phyloP scores from a whole-genome alignment of 1,140 invertebrate species.

The Diorhabda elongata region DNA sequence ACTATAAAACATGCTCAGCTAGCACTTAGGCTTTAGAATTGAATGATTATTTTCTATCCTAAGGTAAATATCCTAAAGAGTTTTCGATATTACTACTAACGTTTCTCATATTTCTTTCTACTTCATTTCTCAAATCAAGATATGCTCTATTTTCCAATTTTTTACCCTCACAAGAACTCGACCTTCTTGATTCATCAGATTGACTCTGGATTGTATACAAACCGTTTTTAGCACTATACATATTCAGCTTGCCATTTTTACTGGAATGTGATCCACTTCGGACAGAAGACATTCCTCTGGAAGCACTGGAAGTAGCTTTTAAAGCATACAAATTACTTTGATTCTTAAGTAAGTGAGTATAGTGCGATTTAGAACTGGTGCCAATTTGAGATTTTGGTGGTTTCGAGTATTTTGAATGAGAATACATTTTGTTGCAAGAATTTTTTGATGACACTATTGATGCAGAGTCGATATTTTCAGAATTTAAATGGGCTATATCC shows the following conservation, averaged over 20 bases:
- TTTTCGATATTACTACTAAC: constrained; percentile 48
- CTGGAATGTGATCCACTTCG: constrained; percentile 10
- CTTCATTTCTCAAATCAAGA: constrained; percentile 15
- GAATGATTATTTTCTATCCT: too few species aligned
- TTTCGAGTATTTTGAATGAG: constrained; percentile 27
- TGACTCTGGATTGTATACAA: constrained; percentile 47
- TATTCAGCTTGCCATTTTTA: constrained; percentile 28
- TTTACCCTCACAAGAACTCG: constrained; percentile 28
- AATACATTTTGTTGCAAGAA: constrained; percentile 28
- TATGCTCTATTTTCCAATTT: constrained; percentile 20
- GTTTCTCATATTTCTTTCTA: constrained; percentile 26
- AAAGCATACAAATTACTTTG: background rate
- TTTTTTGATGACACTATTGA: constrained; percentile 29
- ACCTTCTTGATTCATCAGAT: constrained; percentile 41
- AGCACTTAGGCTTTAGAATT: too few species aligned
- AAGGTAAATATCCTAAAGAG: constrained; percentile 55
- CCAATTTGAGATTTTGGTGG: constrained; percentile 11
- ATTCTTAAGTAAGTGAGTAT: constrained; percentile 4
- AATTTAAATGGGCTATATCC: constrained; percentile 42
- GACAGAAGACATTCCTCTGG: constrained; percentile 5
- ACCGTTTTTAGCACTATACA: constrained; percentile 45
- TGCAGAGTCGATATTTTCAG: constrained; percentile 31
- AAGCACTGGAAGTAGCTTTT: constrained; percentile 23
- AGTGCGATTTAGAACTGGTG: constrained; percentile 5
- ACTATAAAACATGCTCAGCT: too few species aligned